phyloP scores from a whole-genome alignment of 1,140 invertebrate genomes.

The Scaptodrosophila lebanonensis region DNA sequence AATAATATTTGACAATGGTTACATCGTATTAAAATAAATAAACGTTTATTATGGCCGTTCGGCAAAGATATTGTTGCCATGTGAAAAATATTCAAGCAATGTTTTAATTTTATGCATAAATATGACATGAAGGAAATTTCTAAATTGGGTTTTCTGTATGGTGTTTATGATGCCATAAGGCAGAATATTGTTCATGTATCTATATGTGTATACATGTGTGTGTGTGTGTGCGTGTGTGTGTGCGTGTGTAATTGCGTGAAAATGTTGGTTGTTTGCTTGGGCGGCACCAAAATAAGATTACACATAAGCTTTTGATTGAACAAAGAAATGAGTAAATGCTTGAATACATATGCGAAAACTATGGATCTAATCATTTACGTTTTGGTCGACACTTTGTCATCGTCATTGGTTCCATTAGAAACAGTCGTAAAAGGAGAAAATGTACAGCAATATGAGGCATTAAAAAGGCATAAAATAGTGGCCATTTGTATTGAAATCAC shows the following conservation, averaged over 20 bases:
- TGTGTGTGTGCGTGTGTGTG: conserved; percentile 4
- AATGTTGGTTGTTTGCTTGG: conserved; percentile 28
- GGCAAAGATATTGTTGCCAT: conserved; percentile 18
- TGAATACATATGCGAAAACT: no score
- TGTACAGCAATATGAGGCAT: no score
- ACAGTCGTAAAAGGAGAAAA: no score
- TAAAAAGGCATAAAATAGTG: no score
- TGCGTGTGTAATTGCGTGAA: background rate
- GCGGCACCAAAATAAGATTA: conserved; percentile 13
- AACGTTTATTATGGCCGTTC: conserved; percentile 52
- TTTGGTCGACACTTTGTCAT: no score
- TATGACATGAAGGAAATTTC: conserved; percentile 47
- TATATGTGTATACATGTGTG: conserved; percentile 17
- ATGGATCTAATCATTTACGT: no score
- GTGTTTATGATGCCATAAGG: conserved; percentile 59
- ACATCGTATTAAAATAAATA: conserved; percentile 67
- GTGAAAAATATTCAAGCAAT: conserved; percentile 37
- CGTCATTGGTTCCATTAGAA: no score
- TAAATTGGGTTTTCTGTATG: conserved; percentile 63
- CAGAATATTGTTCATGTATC: conserved; percentile 7
- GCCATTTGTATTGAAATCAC: no score
- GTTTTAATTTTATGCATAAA: conserved; percentile 57
- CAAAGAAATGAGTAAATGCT: no score
- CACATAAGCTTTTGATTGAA: conserved; percentile 19
- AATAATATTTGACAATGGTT: conserved; percentile 64